phyloP scores from a whole-genome alignment of 2,797 vertebrate genomes.

The Petrocephalus schoutedeni region DNA sequence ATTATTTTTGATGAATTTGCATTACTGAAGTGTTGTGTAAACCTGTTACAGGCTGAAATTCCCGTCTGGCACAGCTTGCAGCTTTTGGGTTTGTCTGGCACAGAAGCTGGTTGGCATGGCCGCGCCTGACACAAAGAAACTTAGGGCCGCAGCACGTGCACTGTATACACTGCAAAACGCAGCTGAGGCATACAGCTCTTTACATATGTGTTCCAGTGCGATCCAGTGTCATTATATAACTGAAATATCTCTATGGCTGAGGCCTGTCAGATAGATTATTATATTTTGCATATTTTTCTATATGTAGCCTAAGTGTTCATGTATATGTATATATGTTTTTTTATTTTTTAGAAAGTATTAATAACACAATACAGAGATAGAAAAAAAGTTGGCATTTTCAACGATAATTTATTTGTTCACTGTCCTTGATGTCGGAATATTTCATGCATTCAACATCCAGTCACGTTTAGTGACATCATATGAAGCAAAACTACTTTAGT shows the following conservation, averaged over 20 bases:
- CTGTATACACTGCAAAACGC: neutral
- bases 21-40: neutral
- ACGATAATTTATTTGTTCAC: neutral
- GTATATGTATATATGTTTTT: neutral
- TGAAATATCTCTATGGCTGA: neutral
- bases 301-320: neutral
- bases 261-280: neutral
- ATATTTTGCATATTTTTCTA: neutral
- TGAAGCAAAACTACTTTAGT: neutral
- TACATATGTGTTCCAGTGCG: neutral
- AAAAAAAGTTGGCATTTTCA: neutral
- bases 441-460: neutral
- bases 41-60: constrained; percentile 9
- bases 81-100: neutral
- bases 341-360: neutral
- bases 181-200: neutral
- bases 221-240: neutral
- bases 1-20: neutral
- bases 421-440: neutral
- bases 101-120: neutral
- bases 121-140: neutral
- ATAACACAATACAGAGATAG: neutral
- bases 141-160: neutral
- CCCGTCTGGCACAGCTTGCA: neutral
- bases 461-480: neutral